phyloP scores from a whole-genome alignment of 1,140 invertebrate genomes.

The Drosophila nebulosa region DNA sequence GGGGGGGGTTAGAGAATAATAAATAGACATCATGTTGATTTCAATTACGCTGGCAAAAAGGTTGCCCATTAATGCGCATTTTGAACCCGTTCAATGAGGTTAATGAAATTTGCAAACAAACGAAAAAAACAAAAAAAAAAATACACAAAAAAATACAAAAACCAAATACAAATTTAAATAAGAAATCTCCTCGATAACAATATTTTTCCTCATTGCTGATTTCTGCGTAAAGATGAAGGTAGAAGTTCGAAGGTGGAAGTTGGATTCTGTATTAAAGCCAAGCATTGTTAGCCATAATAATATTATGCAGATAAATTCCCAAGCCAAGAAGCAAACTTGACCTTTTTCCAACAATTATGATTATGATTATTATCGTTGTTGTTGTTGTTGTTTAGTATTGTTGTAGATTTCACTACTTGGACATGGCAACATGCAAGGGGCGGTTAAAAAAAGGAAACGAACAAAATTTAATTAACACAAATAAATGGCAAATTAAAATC shows the following conservation, averaged over 20 bases:
- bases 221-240: constrained; percentile 35
- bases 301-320: constrained; percentile 29
- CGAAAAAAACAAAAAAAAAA: background rate
- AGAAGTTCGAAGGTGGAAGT: too few species aligned
- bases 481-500: constrained; percentile 46
- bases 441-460: background rate
- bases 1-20: constrained; percentile 32
- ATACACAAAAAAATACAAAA: background rate
- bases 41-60: constrained; percentile 65
- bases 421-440: constrained; percentile 42
- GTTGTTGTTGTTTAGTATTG: background rate
- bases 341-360: constrained; percentile 31
- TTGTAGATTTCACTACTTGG: constrained; percentile 14
- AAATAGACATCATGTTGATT: constrained; percentile 75
- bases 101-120: constrained; percentile 63
- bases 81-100: constrained; percentile 47
- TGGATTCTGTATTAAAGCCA: constrained; percentile 32
- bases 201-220: background rate
- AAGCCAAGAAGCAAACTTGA: constrained; percentile 54
- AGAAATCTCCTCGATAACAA: background rate
- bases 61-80: constrained; percentile 34
- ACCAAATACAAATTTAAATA: constrained; percentile 4
- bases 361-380: constrained; percentile 8
- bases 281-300: constrained; percentile 21
- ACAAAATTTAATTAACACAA: constrained; percentile 40